Conservation (phyloP, 2,888 invertebrate genomes). For the Xestia sexstrigata region DNA sequence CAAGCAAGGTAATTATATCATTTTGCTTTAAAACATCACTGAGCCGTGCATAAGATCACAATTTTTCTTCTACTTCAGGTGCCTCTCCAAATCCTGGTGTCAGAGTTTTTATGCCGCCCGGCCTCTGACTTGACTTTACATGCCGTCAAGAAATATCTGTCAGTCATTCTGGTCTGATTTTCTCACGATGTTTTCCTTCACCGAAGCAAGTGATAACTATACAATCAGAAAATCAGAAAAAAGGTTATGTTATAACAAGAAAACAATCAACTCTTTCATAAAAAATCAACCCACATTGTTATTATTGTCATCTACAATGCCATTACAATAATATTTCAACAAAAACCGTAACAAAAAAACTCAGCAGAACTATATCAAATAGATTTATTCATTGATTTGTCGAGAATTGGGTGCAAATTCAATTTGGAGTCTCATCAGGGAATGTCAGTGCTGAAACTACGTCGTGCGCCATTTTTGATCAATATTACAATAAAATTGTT, state of each 20-base stretch:
- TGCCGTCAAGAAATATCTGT: no score
- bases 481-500: conserved; percentile 7
- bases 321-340: conserved; percentile 18
- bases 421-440: conserved; percentile 61
- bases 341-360: conserved; percentile 13
- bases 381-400: conserved; percentile 53
- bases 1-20: no score
- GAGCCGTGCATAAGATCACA: no score
- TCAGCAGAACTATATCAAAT: conserved; percentile 28
- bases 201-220: no score
- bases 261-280: background rate
- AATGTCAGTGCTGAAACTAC: conserved; percentile 43
- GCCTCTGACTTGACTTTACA: no score
- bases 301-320: background rate
- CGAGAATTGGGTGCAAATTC: conserved; percentile 64
- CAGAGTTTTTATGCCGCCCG: no score
- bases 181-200: no score
- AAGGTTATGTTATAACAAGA: background rate
- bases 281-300: background rate
- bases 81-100: no score
- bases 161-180: no score
- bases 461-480: conserved; percentile 17
- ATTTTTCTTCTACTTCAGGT: no score
- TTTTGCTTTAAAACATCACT: no score
- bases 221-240: no score